Percentiles rank a stretch among this genome's conserved stretches.
Evolutionary conservation across 2,113 vertebrate genomes (phyloP).

Genomic region (Cephalopterus ornatus): DNA sequence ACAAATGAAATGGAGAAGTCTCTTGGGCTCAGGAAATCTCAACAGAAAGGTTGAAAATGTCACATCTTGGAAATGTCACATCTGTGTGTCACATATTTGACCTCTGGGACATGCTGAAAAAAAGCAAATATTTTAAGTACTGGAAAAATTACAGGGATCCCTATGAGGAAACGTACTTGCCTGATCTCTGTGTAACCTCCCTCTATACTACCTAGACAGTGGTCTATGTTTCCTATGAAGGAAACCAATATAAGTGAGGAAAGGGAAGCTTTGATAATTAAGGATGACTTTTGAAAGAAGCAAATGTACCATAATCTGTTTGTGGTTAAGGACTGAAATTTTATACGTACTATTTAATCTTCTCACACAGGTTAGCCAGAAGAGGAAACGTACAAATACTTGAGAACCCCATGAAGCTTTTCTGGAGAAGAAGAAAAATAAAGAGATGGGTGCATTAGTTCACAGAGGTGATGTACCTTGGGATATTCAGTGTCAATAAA

Average conservation of each 20-base stretch:
- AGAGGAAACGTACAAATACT: conserved; percentile 70
- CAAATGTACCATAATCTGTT: not conserved
- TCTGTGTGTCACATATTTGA: not conserved
- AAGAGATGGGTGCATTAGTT: not conserved
- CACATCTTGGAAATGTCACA: not conserved
- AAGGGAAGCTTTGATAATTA: not conserved
- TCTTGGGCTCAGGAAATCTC: not conserved
- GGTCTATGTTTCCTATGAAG: not conserved
- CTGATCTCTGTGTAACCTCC: not conserved
- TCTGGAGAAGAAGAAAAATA: conserved; percentile 53
- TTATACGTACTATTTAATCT: conserved; percentile 72
- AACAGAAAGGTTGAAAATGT: not conserved
- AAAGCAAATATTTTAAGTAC: not conserved
- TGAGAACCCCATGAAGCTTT: not conserved
- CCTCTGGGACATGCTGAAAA: not conserved
- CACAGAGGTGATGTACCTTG: not conserved
- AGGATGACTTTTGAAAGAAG: not conserved
- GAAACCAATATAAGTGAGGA: not conserved
- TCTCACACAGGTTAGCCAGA: conserved; percentile 69
- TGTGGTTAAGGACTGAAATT: not conserved
- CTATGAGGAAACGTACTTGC: not conserved
- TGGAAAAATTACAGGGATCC: not conserved
- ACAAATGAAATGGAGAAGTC: not conserved
- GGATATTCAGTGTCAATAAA: not conserved
- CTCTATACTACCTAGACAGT: not conserved